Conservation (phyloP, 2,113 vertebrate genomes). For the Sorex araneus region DNA sequence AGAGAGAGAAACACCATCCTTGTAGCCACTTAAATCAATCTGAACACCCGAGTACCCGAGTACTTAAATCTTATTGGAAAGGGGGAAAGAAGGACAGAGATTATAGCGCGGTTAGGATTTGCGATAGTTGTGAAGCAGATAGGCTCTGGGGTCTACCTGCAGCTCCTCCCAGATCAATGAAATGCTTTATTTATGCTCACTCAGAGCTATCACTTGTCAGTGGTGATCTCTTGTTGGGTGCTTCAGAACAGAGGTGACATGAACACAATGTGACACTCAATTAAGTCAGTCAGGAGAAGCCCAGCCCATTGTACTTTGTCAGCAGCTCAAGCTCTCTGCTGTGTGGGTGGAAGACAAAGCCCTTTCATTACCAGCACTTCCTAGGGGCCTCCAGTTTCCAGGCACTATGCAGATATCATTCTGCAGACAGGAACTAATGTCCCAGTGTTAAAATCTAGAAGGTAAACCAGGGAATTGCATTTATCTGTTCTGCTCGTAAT, state of each 20-base stretch:
- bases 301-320: constrained; percentile 70
- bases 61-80: constrained; percentile 72
- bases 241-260: constrained; percentile 77
- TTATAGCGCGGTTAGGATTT: constrained; percentile 58
- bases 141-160: constrained; percentile 47
- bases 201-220: constrained; percentile 78
- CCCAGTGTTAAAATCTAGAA: constrained; percentile 50
- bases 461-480: constrained; percentile 43
- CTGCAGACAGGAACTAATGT: constrained; percentile 70
- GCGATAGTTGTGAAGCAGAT: constrained; percentile 66
- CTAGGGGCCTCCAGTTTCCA: constrained; percentile 62
- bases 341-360: background rate
- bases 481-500: constrained; percentile 38
- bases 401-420: constrained; percentile 37
- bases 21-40: constrained; percentile 5
- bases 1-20: background rate
- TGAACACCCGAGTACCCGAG: constrained; percentile 17
- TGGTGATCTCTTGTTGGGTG: constrained; percentile 70
- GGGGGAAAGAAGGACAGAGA: constrained; percentile 49
- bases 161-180: constrained; percentile 74
- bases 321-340: background rate
- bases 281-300: constrained; percentile 84
- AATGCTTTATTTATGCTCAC: constrained; percentile 77
- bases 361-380: constrained; percentile 73
- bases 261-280: constrained; percentile 79